Conservation (phyloP, 2,797 vertebrate species). For the Acomys russatus region DNA sequence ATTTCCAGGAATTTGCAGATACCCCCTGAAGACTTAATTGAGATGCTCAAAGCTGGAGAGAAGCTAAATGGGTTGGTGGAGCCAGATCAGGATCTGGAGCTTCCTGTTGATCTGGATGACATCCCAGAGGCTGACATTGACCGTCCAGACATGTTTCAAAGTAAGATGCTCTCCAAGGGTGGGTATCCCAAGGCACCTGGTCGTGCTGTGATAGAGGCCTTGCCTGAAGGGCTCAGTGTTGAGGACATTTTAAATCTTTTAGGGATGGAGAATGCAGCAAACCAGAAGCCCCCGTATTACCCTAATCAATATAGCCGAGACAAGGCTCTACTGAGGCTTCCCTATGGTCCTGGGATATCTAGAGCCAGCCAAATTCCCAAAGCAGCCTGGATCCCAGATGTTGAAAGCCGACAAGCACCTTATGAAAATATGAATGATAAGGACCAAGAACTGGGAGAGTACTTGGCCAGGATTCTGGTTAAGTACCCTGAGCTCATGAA, state of each 20-base stretch:
- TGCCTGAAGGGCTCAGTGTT: constrained; percentile 93
- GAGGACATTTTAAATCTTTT: constrained; percentile 95
- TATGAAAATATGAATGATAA: constrained; percentile 91
- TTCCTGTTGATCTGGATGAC: constrained; percentile 86
- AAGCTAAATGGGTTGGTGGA: constrained; percentile 92
- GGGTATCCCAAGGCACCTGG: constrained; percentile 90
- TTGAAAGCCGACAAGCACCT: constrained; percentile 90
- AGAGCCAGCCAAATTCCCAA: constrained; percentile 87
- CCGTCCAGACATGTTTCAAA: constrained; percentile 87
- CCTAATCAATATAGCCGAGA: constrained; percentile 91
- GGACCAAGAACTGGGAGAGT: constrained; percentile 93
- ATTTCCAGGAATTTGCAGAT: constrained; percentile 96
- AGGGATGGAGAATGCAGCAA: constrained; percentile 89
- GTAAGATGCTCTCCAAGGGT: constrained; percentile 87
- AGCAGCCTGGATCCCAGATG: constrained; percentile 88
- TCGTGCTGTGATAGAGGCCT: constrained; percentile 85
- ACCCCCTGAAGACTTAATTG: constrained; percentile 95
- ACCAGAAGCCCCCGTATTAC: constrained; percentile 89
- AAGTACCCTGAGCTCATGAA: constrained; percentile 92
- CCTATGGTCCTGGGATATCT: constrained; percentile 87
- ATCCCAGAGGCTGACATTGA: constrained; percentile 87
- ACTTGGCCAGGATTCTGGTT: constrained; percentile 93
- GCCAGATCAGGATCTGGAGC: constrained; percentile 86
- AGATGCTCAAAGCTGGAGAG: constrained; percentile 92
- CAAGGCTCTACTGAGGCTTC: constrained; percentile 87